Percentiles rank a stretch among this genome's conserved stretches.
These are phyloP conservation scores for Propithecus perrieri DNA, from an alignment of 2,797 vertebrate genomes.

Conservation along the genomic window DNA sequence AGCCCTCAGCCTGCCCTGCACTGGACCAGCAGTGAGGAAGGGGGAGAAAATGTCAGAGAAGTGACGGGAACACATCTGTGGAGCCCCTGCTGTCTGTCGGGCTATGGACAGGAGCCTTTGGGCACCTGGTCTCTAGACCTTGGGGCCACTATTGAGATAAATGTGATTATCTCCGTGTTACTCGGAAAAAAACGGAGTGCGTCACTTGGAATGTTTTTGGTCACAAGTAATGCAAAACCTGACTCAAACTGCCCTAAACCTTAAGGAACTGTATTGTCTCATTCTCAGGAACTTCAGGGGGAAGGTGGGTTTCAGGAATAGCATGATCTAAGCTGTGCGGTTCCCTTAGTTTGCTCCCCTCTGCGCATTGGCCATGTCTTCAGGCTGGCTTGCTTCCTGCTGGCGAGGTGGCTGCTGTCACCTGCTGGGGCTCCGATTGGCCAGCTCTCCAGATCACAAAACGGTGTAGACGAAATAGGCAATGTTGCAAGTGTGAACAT, in stretches of 20 bases:
- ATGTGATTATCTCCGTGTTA: neutral
- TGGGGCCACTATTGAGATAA: neutral
- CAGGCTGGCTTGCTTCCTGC: neutral
- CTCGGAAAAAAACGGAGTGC: neutral
- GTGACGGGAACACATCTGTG: rapidly evolving
- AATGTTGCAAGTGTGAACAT: neutral
- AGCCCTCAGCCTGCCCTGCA: neutral
- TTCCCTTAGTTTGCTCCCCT: neutral
- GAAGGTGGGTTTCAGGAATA: neutral
- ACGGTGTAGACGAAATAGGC: neutral
- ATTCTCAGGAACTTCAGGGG: no score
- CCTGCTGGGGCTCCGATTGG: neutral
- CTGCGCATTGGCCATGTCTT: neutral
- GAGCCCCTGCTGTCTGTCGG: rapidly evolving
- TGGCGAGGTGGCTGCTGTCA: neutral
- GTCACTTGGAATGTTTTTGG: neutral
- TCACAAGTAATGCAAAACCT: neutral
- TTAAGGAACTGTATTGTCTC: neutral
- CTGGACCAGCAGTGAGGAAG: neutral
- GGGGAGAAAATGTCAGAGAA: neutral
- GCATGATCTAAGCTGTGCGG: neutral
- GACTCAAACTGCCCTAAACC: neutral
- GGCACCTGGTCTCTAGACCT: neutral
- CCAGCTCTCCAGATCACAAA: neutral
- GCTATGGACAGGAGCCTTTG: neutral